These are phyloP conservation scores for Prunella fulvescens DNA, from an alignment of 2,113 vertebrate species.

Conservation along the genomic window DNA sequence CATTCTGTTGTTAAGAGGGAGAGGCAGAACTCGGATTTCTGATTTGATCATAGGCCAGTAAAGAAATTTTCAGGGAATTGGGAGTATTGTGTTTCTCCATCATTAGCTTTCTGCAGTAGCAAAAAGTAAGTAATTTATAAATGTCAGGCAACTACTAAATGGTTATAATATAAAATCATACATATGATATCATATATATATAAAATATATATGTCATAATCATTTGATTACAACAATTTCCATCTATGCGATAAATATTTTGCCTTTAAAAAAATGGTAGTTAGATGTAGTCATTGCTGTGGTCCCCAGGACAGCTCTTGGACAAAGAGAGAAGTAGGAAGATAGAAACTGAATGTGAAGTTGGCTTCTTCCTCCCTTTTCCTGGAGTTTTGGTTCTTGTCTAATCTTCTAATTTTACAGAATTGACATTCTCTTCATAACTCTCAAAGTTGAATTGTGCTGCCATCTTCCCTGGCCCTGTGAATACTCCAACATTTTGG, in stretches of 20 bases:
- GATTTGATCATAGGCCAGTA: neutral
- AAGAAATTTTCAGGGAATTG: neutral
- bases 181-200: too few species aligned
- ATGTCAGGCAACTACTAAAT: neutral
- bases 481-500: neutral
- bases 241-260: neutral
- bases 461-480: neutral
- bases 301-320: neutral
- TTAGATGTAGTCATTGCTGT: neutral
- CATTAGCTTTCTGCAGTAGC: accelerated
- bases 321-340: neutral
- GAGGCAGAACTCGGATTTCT: neutral
- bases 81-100: neutral
- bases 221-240: neutral
- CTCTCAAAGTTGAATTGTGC: neutral
- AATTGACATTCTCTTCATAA: neutral
- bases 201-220: too few species aligned
- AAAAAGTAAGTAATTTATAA: neutral
- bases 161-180: neutral
- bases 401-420: neutral
- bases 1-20: accelerated
- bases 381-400: neutral
- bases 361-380: neutral
- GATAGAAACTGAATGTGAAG: neutral
- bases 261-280: neutral